These are phyloP conservation scores for Camponotus pennsylvanicus DNA, from an alignment of 1,140 invertebrate species.

Conservation along the genomic window DNA sequence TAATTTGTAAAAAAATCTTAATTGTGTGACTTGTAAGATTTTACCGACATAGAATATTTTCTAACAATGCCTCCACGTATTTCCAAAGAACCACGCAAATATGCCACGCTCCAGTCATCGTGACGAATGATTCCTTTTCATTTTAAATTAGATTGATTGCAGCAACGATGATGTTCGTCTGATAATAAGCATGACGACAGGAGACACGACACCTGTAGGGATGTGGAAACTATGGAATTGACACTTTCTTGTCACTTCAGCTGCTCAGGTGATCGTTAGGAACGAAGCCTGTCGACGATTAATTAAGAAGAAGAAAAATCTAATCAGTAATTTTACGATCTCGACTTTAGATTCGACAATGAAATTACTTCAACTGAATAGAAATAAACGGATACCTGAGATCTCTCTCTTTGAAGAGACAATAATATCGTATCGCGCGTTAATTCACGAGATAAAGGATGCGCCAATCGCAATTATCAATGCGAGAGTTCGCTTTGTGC, in stretches of 20 bases:
- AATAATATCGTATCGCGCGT: background rate
- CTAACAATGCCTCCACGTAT: background rate
- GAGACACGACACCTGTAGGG: constrained; percentile 6
- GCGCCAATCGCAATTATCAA: background rate
- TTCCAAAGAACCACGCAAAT: background rate
- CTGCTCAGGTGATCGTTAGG: background rate
- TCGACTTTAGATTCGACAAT: no score
- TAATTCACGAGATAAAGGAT: background rate
- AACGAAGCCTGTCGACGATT: constrained; percentile 19
- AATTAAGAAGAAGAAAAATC: constrained; percentile 22
- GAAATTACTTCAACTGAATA: background rate
- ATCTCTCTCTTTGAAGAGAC: background rate
- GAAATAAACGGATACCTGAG: constrained; percentile 20
- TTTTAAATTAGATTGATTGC: constrained; percentile 14
- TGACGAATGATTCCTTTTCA: constrained; percentile 25
- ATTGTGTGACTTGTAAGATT: background rate
- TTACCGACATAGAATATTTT: constrained; percentile 15
- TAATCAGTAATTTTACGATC: constrained; percentile 3
- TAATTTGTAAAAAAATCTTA: background rate
- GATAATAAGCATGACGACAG: background rate
- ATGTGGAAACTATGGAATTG: constrained; percentile 18
- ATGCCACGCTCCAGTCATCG: background rate
- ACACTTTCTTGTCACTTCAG: constrained; percentile 26
- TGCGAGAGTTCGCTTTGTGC: background rate
- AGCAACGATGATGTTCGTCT: background rate